A percentile compares a stretch with the other conserved stretches of the same genome.
These are phyloP conservation scores for Drosophila formosana DNA, from an alignment of 2,888 invertebrate species.

Conservation along the genomic window DNA sequence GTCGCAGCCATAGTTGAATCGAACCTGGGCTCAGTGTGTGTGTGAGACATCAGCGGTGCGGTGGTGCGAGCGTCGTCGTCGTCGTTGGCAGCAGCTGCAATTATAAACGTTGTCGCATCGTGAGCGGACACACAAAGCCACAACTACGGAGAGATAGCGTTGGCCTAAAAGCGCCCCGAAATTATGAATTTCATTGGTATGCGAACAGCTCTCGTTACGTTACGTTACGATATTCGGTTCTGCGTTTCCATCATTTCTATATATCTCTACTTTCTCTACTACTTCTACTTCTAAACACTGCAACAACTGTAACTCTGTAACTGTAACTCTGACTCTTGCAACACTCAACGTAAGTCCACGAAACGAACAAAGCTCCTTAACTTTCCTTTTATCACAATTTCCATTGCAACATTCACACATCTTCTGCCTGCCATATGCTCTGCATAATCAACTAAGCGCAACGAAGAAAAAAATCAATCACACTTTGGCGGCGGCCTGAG, in stretches of 20 bases:
- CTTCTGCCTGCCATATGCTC: slow-evolving; percentile 57
- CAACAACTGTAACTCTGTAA: slow-evolving; percentile 27
- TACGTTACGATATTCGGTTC: slow-evolving; percentile 8
- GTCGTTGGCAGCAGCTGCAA: slow-evolving; percentile 46
- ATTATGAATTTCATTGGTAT: slow-evolving; percentile 86
- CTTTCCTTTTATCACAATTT: slow-evolving; percentile 2
- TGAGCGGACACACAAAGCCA: slow-evolving; percentile 41
- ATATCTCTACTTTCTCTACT: slow-evolving; percentile 40
- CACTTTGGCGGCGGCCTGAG: background rate
- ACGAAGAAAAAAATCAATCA: slow-evolving; percentile 27
- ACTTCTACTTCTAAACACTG: slow-evolving; percentile 36
- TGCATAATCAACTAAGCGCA: slow-evolving; percentile 12
- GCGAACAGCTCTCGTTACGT: slow-evolving; percentile 30
- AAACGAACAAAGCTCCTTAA: slow-evolving; percentile 27
- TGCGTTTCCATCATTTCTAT: slow-evolving; percentile 43
- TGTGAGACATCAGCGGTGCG: slow-evolving; percentile 50
- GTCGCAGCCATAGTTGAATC: slow-evolving; percentile 4
- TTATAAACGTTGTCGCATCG: slow-evolving; percentile 27
- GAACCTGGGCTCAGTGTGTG: slow-evolving; percentile 35
- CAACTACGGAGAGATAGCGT: slow-evolving; percentile 85
- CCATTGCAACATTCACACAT: background rate
- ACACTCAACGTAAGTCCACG: slow-evolving; percentile 64
- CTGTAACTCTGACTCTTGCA: slow-evolving; percentile 43
- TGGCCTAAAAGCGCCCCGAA: slow-evolving; percentile 85
- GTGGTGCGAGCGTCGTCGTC: slow-evolving; percentile 41